Percentiles rank a stretch among this genome's conserved stretches.
Evolutionary conservation across 1,140 invertebrate species (phyloP).

Genomic region (Achatina immaculata): DNA sequence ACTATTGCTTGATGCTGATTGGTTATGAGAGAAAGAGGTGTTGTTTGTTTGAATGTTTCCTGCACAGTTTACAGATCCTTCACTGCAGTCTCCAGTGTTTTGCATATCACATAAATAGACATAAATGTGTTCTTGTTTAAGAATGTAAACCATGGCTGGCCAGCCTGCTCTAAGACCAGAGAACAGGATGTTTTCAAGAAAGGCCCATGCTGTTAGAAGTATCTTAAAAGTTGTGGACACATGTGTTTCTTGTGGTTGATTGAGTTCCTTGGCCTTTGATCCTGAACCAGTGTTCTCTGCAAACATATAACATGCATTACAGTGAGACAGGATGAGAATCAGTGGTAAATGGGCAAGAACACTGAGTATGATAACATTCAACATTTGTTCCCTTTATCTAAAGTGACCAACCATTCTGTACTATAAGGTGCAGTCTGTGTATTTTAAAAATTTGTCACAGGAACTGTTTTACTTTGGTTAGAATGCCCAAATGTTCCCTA

Average conservation of each 20-base stretch:
- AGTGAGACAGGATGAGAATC: too few relatives aligned
- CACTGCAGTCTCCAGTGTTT: neutral
- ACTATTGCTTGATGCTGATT: neutral
- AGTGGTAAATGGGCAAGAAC: too few relatives aligned
- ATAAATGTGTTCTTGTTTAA: conserved; percentile 21
- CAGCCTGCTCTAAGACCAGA: conserved; percentile 19
- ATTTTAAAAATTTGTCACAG: too few relatives aligned
- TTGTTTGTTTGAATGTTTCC: neutral
- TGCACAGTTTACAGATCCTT: neutral
- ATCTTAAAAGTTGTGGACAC: neutral
- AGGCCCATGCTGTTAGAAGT: conserved; percentile 8
- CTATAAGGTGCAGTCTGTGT: too few relatives aligned
- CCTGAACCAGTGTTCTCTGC: too few relatives aligned
- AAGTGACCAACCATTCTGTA: too few relatives aligned
- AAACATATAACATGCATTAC: too few relatives aligned
- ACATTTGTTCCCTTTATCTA: too few relatives aligned
- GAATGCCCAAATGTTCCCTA: too few relatives aligned
- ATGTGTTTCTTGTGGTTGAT: neutral
- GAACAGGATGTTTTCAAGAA: conserved; percentile 20
- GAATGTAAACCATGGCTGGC: conserved; percentile 16
- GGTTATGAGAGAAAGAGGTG: neutral
- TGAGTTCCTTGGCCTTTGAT: neutral
- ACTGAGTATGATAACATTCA: too few relatives aligned
- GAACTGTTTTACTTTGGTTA: too few relatives aligned
- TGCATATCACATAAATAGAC: neutral